These are phyloP conservation scores for Octomys mimax DNA, from an alignment of 2,797 vertebrate species.

Conservation along the genomic window DNA sequence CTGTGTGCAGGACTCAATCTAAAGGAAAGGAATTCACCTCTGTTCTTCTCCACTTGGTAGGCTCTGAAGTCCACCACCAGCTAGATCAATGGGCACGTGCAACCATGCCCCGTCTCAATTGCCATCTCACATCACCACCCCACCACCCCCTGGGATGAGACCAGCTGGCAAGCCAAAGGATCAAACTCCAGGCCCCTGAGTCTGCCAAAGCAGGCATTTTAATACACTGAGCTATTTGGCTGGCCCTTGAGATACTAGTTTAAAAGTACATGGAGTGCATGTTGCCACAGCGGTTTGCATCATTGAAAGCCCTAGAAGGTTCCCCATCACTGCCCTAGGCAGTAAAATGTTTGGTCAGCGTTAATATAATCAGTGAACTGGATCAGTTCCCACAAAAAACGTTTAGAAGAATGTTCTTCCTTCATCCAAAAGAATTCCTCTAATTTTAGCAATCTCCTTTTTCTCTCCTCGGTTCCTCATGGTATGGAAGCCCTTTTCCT, in stretches of 20 bases:
- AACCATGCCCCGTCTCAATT: no score
- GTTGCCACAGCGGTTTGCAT: neutral
- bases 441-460: neutral
- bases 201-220: no score
- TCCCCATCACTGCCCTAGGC: neutral
- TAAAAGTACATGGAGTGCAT: neutral
- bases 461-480: neutral
- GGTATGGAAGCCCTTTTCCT: neutral
- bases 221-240: no score
- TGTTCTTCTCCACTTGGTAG: neutral
- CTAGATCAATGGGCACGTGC: neutral
- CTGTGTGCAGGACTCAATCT: neutral
- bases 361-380: neutral
- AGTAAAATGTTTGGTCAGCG: neutral
- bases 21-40: neutral
- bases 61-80: neutral
- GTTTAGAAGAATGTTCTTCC: neutral
- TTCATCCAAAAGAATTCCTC: constrained; percentile 17
- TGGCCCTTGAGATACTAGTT: no score
- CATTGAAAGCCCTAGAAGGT: neutral
- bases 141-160: no score
- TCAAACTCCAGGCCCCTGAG: no score
- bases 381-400: neutral
- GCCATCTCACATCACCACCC: no score
- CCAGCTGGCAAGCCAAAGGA: no score